Evolutionary conservation across 2,888 invertebrate species (phyloP), one percentile per base, ranked within the genome.

Genomic region (Lacanobia wlatinum): DNA sequence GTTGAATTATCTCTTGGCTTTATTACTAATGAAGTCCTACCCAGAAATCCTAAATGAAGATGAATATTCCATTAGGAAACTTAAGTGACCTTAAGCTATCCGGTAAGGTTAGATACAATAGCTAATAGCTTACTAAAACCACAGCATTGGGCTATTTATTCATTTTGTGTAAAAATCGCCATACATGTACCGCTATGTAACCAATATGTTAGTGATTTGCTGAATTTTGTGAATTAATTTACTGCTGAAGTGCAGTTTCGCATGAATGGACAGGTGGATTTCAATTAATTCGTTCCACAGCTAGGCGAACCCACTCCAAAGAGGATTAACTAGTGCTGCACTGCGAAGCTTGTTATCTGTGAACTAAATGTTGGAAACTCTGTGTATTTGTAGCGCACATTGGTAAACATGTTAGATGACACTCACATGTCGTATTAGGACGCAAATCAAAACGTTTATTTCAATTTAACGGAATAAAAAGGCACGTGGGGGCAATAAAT

Each of bases 401-500:
- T 75, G 56, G 69, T 74, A 69, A 70, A 74, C 46, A 66, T 60
- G 52, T 70, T 52, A 70, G 50, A 48, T 40, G 58, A 12, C 28
- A 65, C 12, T 63, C 61, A 65, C 59, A 72, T 70, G 75, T 55
- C 21, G 43, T 50, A 55, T 80, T 73, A 67, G 76, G 77, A 64
- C 62, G 82, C 86, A 90, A 88, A 90, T 90, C 89, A 89, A 85
- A 87, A 83, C 81, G 81, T 84, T 70, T 84, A 84, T 89, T 90
- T 88, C 87, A 89, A 90, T 90, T 88, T 84, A 85, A 85, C 76
- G 73, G 79, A 86, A 88, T 89, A 90, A 92, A 90, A 92, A 89
- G 87, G 85, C 88, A 87, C 86, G 87, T 85, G 88, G 86, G 88
- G 78, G 90, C 84, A 85, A 92, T 93, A 93, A 92, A 94, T 93